Evolutionary conservation across 1,140 invertebrate genomes (phyloP).

Genomic region (Oedothorax gibbosus): DNA sequence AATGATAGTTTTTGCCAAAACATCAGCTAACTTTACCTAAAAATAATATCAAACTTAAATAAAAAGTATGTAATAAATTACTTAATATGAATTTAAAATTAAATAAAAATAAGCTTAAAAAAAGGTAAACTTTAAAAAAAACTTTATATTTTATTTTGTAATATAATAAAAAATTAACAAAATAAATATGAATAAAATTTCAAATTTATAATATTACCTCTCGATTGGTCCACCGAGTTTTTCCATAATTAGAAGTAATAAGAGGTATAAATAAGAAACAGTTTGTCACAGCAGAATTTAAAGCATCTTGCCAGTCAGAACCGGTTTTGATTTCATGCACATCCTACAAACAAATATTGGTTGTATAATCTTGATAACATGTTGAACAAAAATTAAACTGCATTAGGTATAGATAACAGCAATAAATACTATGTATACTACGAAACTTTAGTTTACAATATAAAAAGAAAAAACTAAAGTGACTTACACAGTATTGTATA

Average conservation of each 20-base stretch:
- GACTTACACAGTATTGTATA: too few species aligned
- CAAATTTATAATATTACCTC: conserved; percentile 66
- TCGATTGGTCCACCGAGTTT: conserved; percentile 71
- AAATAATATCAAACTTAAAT: conserved; percentile 9
- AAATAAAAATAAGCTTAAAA: not conserved
- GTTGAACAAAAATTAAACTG: not conserved
- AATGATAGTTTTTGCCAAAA: conserved; percentile 69
- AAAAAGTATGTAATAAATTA: too few species aligned
- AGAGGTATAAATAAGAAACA: conserved; percentile 71
- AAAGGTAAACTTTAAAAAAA: not conserved
- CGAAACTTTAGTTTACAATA: not conserved
- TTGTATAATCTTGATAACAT: conserved; percentile 11
- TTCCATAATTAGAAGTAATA: conserved; percentile 70
- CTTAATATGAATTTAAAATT: not conserved
- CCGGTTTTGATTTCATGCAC: conserved; percentile 71
- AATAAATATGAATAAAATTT: not conserved
- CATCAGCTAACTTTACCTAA: conserved; percentile 71
- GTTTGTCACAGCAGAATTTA: conserved; percentile 70
- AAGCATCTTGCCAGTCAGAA: conserved; percentile 71
- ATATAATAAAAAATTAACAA: not conserved
- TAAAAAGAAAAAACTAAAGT: too few species aligned
- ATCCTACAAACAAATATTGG: conserved; percentile 66
- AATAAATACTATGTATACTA: not conserved
- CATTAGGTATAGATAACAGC: too few species aligned
- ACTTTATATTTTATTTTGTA: not conserved